Percentiles rank a stretch among this genome's conserved stretches.
Evolutionary conservation across 2,888 invertebrate genomes (phyloP).

Genomic region (Tiliacea aurago): DNA sequence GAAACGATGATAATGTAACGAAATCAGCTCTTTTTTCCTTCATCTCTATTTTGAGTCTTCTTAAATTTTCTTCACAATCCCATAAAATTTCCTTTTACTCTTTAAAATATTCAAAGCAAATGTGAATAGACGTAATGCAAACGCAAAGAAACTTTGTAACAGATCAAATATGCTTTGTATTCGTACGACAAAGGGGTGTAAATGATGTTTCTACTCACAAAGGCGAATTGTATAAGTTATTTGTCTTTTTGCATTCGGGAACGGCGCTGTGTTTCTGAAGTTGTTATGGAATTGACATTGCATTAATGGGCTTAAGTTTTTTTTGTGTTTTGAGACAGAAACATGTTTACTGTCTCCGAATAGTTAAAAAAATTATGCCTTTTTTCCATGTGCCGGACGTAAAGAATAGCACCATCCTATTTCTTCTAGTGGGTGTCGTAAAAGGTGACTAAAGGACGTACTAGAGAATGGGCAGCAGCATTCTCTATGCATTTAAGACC

Average conservation of each 20-base stretch:
- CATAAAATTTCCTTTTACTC: conserved; percentile 9
- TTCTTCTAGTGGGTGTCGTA: too few species aligned
- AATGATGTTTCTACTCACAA: conserved; percentile 68
- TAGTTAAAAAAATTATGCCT: too few species aligned
- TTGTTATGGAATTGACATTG: conserved; percentile 24
- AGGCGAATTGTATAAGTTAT: conserved; percentile 68
- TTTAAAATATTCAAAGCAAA: conserved; percentile 50
- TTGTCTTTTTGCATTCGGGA: conserved; percentile 70
- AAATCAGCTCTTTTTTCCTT: neutral
- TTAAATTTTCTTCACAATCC: neutral
- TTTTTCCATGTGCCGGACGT: too few species aligned
- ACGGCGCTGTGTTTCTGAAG: conserved; percentile 47
- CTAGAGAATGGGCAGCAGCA: too few species aligned
- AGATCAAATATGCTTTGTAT: conserved; percentile 71
- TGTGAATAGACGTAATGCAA: conserved; percentile 45
- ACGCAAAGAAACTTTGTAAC: conserved; percentile 58
- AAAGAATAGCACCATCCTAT: too few species aligned
- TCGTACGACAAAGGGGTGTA: conserved; percentile 71
- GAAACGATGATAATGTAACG: neutral
- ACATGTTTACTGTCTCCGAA: neutral
- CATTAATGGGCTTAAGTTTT: neutral
- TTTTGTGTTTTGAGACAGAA: neutral
- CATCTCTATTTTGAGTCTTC: neutral
- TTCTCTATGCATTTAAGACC: too few species aligned
- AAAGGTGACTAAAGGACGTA: too few species aligned